Evolutionary conservation across 2,797 vertebrate species (phyloP).

Genomic region (Rhinogobio ventralis): DNA sequence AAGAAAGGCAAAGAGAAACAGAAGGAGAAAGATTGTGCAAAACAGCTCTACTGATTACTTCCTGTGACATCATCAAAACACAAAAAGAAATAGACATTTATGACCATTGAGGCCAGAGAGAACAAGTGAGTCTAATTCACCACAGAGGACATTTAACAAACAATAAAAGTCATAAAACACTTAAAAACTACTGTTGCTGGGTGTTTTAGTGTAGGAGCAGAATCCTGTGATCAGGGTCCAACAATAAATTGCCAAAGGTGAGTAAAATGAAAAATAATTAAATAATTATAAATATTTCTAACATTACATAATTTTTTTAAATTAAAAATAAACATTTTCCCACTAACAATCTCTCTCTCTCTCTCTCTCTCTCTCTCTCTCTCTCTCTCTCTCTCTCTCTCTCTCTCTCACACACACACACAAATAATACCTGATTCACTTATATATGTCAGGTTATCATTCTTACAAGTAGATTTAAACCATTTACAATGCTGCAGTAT

Average conservation of each 20-base stretch:
- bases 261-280: not conserved
- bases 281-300: not conserved
- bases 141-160: conserved; percentile 44
- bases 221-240: conserved; percentile 31
- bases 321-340: too few species aligned
- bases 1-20: conserved; percentile 39
- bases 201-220: conserved; percentile 23
- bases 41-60: conserved; percentile 62
- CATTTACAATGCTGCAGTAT: not conserved
- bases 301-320: not conserved
- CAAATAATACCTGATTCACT: too few species aligned
- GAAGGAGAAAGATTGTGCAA: conserved; percentile 48
- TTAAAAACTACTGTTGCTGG: conserved; percentile 40
- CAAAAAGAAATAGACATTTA: conserved; percentile 47
- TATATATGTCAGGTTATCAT: not conserved
- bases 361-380: not conserved
- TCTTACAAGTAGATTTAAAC: not conserved
- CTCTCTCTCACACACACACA: not conserved
- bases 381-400: not conserved
- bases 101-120: conserved; percentile 23
- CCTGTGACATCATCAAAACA: conserved; percentile 63
- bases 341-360: not conserved
- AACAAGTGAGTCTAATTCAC: conserved; percentile 46
- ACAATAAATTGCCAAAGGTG: not conserved
- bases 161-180: conserved; percentile 49